phyloP scores from a whole-genome alignment of 2,797 vertebrate species.

The Rhinella marina region DNA sequence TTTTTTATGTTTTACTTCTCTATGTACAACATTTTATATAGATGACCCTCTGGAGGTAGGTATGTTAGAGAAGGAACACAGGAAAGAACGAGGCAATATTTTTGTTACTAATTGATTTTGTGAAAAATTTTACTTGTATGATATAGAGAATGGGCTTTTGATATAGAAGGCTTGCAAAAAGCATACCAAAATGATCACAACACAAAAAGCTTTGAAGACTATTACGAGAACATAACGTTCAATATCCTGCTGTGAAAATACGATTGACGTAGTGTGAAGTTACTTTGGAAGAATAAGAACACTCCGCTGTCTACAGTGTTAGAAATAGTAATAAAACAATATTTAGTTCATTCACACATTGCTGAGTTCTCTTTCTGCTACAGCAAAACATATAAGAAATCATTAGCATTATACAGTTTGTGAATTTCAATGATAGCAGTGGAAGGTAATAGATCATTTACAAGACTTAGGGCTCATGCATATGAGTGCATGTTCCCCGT shows the following conservation, averaged over 20 bases:
- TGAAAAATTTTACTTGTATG: background rate
- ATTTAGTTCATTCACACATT: background rate
- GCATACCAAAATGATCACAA: background rate
- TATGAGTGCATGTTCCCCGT: too few relatives aligned
- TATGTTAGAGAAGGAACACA: background rate
- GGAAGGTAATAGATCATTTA: background rate
- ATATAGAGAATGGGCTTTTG: background rate
- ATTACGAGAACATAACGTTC: background rate
- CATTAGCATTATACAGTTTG: background rate
- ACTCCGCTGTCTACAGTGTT: background rate
- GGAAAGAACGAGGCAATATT: background rate
- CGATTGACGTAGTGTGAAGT: background rate
- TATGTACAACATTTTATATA: too few relatives aligned
- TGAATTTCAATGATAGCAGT: background rate
- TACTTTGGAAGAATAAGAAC: slow-evolving; percentile 13
- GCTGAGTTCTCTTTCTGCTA: background rate
- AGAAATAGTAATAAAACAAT: slow-evolving; percentile 12
- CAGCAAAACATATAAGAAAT: background rate
- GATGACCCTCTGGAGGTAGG: background rate
- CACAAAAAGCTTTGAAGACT: background rate
- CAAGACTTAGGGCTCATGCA: too few relatives aligned
- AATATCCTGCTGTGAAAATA: slow-evolving; percentile 29
- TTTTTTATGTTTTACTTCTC: too few relatives aligned
- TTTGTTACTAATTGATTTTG: too few relatives aligned
- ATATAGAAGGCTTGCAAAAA: background rate